phyloP scores from a whole-genome alignment of 2,113 vertebrate genomes.

The Andinoacara biseriatus region DNA sequence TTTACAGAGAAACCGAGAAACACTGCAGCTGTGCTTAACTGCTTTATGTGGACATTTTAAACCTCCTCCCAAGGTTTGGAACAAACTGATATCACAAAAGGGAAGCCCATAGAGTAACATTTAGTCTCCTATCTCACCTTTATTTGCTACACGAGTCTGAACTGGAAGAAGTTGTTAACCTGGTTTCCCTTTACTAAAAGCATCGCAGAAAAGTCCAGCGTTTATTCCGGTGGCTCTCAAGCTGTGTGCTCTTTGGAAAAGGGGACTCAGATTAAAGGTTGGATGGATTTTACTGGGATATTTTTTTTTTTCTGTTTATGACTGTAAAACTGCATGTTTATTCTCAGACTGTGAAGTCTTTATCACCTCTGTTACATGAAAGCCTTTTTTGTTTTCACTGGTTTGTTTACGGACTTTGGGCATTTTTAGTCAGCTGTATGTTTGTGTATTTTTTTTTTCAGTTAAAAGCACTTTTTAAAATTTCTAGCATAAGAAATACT shows the following conservation, averaged over 20 bases:
- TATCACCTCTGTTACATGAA: conserved; percentile 2
- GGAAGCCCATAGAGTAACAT: background rate
- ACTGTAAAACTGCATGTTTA: background rate
- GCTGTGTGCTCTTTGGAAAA: background rate
- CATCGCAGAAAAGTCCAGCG: background rate
- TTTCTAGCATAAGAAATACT: background rate
- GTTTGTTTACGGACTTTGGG: conserved; percentile 23
- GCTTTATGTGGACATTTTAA: background rate
- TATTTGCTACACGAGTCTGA: background rate
- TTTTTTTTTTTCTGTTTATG: background rate
- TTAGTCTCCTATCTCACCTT: background rate
- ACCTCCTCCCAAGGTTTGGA: background rate
- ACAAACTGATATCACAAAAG: background rate
- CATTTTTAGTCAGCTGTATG: conserved; percentile 13
- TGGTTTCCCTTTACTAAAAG: background rate
- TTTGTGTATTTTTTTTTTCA: background rate
- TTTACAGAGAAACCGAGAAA: conserved; percentile 44
- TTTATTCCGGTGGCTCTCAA: background rate
- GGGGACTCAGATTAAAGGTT: background rate
- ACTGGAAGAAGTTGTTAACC: background rate
- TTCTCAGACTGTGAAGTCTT: conserved; percentile 43
- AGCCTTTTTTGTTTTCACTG: background rate
- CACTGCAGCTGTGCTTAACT: background rate
- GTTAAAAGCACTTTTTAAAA: conserved; percentile 23
- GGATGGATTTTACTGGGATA: background rate